Base-by-base conservation (phyloP, 2,888 invertebrate genomes). In the Aplocera efformata region DNA sequence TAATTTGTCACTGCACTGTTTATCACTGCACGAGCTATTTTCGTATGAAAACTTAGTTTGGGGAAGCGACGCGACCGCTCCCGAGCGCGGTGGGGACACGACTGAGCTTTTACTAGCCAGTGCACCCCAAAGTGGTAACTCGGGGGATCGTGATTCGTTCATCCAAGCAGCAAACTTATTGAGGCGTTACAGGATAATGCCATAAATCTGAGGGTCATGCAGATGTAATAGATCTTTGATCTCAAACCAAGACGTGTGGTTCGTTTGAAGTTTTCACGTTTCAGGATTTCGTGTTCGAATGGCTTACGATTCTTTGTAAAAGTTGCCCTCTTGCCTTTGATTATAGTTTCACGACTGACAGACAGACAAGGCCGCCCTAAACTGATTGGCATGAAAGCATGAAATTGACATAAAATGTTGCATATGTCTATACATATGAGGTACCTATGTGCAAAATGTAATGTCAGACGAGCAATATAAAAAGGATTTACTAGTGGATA, bases 131-230 rank as follows among this genome's bases (percentile, higher is more conserved):
- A 61, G 46, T 59, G 59, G 57, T 63, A 63, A 61, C 47, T 59
- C 59, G 57, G 63, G 68, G 71, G 72, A 72, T 64, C 68, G 60
- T 53, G 58, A 63, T 57, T 50, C 47, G 67, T 68, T 68, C 72
- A 74, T 59, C 62, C 63, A 70, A 72, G 70, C 72, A 68, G 56
- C 58, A 63, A 72, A 75, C 56, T 72, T 71, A 68, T 68, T 68
- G 67, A 64, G 67, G 68, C 67, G 67, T 70, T 71, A 75, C 70
- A 70, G 73, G 64, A 73, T 69, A 69, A 64, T 72, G 68, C 62
- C 59, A 67, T 74, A 71, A 70, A 73, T 68, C 68, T 65, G 56
- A 66, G 63, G 64, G 59, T 70, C 63, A 62, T 67, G 67, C 65
- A 64, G 58, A 55, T 53, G 56, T 55, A 60, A 53, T 56, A 50